Percentiles rank a stretch among this genome's conserved stretches.
Conservation (phyloP, 2,888 invertebrate species). For the Myopa tessellatipennis region DNA sequence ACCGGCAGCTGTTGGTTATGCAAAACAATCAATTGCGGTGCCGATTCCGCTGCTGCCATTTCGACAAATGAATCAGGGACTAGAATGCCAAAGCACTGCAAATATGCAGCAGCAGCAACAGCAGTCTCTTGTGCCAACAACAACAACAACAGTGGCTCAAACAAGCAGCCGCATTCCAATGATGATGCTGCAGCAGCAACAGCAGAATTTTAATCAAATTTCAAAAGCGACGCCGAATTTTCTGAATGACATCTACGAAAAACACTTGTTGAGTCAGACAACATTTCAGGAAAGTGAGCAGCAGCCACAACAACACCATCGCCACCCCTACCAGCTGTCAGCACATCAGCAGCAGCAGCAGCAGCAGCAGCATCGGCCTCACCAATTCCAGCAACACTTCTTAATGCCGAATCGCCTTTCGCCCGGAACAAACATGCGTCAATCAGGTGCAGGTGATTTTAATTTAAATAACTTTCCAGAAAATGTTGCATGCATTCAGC, state of each 20-base stretch:
- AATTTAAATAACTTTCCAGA: constrained; percentile 36
- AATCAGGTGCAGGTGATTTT: constrained; percentile 26
- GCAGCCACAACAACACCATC: constrained; percentile 36
- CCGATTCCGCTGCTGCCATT: constrained; percentile 51
- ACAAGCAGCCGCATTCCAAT: constrained; percentile 46
- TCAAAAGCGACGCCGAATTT: constrained; percentile 62
- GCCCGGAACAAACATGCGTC: constrained; percentile 11
- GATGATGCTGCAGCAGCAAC: constrained; percentile 48
- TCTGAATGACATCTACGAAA: constrained; percentile 62
- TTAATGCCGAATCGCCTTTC: constrained; percentile 13
- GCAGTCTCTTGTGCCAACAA: constrained; percentile 32
- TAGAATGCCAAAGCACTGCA: constrained; percentile 48
- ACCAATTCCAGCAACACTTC: constrained; percentile 20
- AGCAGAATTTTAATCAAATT: constrained; percentile 60
- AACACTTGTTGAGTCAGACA: constrained; percentile 62
- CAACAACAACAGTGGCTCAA: constrained; percentile 46
- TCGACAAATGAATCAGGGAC: constrained; percentile 36
- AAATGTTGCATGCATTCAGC: constrained; percentile 26
- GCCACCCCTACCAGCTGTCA: not conserved
- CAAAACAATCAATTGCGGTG: constrained; percentile 56
- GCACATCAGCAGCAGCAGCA: constrained; percentile 36
- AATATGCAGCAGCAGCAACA: constrained; percentile 40
- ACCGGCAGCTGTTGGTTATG: constrained; percentile 40
- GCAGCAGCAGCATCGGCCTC: constrained; percentile 6
- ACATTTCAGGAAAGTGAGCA: constrained; percentile 53